These are phyloP conservation scores for Ephestia elutella DNA, from an alignment of 1,140 invertebrate genomes.

Conservation along the genomic window DNA sequence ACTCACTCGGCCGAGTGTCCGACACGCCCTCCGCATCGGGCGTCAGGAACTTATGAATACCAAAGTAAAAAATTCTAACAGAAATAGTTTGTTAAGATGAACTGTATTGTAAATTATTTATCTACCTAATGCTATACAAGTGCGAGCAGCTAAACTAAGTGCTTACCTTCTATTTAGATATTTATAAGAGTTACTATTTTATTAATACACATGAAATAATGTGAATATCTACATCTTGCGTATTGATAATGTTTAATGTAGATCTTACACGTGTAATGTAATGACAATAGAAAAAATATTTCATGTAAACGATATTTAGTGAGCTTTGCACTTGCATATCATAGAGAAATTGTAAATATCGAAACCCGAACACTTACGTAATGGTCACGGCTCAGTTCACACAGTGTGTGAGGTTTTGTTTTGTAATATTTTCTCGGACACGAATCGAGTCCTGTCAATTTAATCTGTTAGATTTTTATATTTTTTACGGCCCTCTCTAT, in stretches of 20 bases:
- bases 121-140: slow-evolving; percentile 61
- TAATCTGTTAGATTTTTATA: neutral
- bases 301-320: slow-evolving; percentile 67
- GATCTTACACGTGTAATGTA: slow-evolving; percentile 38
- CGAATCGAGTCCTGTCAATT: neutral
- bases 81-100: slow-evolving; percentile 65
- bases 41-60: slow-evolving; percentile 53
- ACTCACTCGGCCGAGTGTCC: too few species aligned
- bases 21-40: slow-evolving; percentile 6
- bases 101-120: slow-evolving; percentile 62
- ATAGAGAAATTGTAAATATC: slow-evolving; percentile 67
- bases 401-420: neutral
- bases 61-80: slow-evolving; percentile 71
- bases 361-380: slow-evolving; percentile 39
- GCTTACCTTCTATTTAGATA: slow-evolving; percentile 55
- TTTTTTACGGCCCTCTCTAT: neutral
- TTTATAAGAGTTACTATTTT: slow-evolving; percentile 54
- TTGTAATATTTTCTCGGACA: neutral
- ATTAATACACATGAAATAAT: slow-evolving; percentile 35
- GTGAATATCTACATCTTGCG: slow-evolving; percentile 32
- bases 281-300: slow-evolving; percentile 36
- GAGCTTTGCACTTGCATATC: slow-evolving; percentile 74
- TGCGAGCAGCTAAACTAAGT: slow-evolving; percentile 65
- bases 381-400: neutral
- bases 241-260: slow-evolving; percentile 38